Base-by-base conservation (phyloP, 2,888 invertebrate species). In the Branchipolynoe longqiensis region DNA sequence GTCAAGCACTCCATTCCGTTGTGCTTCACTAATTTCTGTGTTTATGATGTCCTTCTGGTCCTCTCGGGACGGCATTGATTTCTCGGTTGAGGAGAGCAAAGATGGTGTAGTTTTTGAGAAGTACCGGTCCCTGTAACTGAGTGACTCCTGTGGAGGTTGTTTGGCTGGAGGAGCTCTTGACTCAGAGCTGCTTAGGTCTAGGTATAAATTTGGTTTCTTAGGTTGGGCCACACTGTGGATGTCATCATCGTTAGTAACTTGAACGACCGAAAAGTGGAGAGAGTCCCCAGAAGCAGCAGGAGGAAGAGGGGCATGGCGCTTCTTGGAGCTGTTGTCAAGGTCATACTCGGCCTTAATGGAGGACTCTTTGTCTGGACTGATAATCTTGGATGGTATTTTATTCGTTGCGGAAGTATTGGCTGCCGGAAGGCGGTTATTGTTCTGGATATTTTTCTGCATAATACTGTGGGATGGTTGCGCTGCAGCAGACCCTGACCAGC, bases 291-390 rank as follows among this genome's bases (percentile, higher is more conserved):
- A 25, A 18, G 78, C 41, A 48, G 78, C 41, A 31, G 84, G 84
- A 31, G 84, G 84, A 41, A 41, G 28, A 48, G 84, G 84, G 69
- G 84, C 84, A n/a, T 41, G 84, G 54, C 84, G 84, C 62, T 84
- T 84, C 36, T 84, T 84, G 69, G 69, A 40, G 25, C 2, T 48
- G 82, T 83, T 78, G 78, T 41, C 78, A 78, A 78, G 78, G 41
- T 48, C 48, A 33, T 78, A 41, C 25, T 78, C 78, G 12, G 48
- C 41, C 48, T 78, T 69, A 28, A 62, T 62, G 38, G 33, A 12
- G 48, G 48, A 69, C 69, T 38, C 69, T 38, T 69, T 33, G 38
- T 69, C 69, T 69, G 69, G 69, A 69, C 69, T 69, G 69, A 69
- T 69, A 69, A 69, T 69, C 36, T 69, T 38, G 33, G 69, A 69